These are phyloP conservation scores for Cettia cetti DNA, from an alignment of 2,113 vertebrate genomes.

Conservation along the genomic window DNA sequence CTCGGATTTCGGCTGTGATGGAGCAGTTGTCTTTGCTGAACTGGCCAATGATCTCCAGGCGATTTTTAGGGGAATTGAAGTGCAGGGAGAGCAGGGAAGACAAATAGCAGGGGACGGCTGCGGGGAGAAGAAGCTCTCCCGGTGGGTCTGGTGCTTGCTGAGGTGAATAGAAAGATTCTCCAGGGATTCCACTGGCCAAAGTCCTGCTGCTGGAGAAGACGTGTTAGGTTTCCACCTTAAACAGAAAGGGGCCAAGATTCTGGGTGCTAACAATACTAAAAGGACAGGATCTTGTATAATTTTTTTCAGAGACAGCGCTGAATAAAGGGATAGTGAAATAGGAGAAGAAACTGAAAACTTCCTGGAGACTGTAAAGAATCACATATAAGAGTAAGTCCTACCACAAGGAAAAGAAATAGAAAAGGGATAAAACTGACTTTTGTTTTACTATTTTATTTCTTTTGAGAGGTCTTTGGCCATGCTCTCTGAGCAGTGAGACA, in stretches of 20 bases:
- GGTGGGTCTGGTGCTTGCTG: rapidly evolving
- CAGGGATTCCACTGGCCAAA: not conserved
- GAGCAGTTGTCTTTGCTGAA: conserved; percentile 42
- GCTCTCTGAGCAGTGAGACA: not conserved
- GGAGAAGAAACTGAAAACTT: not conserved
- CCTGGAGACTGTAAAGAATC: not conserved
- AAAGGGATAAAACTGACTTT: not conserved
- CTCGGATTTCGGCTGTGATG: conserved; percentile 42
- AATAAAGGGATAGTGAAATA: conserved; percentile 17
- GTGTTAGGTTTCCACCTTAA: not conserved
- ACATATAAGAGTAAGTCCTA: not conserved
- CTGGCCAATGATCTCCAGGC: not conserved
- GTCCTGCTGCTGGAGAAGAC: not conserved
- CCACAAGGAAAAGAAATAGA: conserved; percentile 36
- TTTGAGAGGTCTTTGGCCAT: conserved; percentile 7
- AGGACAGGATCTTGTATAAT: not conserved
- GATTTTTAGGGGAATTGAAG: conserved; percentile 21
- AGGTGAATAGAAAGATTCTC: not conserved
- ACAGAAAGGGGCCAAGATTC: not conserved
- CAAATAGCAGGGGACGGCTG: not conserved
- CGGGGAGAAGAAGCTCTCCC: not conserved
- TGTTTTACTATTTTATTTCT: not conserved
- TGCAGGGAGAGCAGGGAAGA: not conserved
- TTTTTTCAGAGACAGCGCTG: not conserved
- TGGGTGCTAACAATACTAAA: not conserved